Evolutionary conservation across 2,797 vertebrate species (phyloP), one percentile per base, ranked within the genome.

Genomic region (Philypnodon macrostomus): DNA sequence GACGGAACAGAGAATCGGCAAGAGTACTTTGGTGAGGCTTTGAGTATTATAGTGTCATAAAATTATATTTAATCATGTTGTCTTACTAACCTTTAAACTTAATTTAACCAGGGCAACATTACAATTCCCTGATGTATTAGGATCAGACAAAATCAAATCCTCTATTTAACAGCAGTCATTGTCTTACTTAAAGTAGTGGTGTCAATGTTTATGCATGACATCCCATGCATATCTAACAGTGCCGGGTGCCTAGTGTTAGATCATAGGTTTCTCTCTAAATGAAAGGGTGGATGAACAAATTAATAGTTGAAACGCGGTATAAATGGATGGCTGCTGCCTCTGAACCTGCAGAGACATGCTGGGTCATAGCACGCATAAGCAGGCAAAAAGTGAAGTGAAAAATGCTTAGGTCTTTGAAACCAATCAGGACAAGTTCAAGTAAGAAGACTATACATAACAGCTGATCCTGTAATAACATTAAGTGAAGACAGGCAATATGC

Each of bases 1-100:
- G 87, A 87, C 48, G 53, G 27, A 4, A 18, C 4, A 0, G 87
- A 90, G 59, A 87, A 80, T 64, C 85, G 91, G 2, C 91, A 91
- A 73, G 93, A 93, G 70, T 93, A 88, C 82, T 94, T 93, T 64
- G 92, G 93, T 94, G 80, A 93, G 90, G 70, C 58, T 37, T 16
- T 37, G 12, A 47, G 37, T 17, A 24, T 2, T 12, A 7, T 13
- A 13, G n/a, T 21, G 6, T 16, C 3, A 10, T 13, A 12, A 11
- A 2, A 11, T 30, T 3, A 23, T 23, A 23, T 23, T 23, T 23
- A 6, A 23, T 23, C 21, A 23, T 23, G 6, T 23, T 23, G 21
- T 23, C 21, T 23, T 23, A 23, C 15, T 24, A 14, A 6, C 3
- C 21, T 23, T 23, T 23, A 23, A 23, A 23, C 21, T 23, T 3